These are phyloP conservation scores for Mesorhabditis sp. DNA, from an alignment of 2,888 invertebrate genomes.

Conservation along the genomic window DNA sequence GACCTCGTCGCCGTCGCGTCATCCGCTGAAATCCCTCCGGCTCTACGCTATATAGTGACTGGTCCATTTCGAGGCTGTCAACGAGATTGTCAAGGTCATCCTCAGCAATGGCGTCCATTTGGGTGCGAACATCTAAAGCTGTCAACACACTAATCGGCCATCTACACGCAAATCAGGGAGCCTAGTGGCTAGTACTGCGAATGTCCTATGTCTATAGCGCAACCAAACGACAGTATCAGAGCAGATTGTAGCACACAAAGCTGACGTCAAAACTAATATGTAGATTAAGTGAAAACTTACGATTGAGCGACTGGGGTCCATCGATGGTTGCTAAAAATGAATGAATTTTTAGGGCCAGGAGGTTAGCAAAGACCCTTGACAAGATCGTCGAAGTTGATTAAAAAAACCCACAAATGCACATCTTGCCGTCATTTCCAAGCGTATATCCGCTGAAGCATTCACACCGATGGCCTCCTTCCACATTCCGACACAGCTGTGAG, in stretches of 20 bases:
- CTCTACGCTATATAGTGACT: too few species aligned
- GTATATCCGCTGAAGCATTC: conserved; percentile 56
- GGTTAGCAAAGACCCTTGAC: neutral
- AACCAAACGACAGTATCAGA: neutral
- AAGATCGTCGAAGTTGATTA: neutral
- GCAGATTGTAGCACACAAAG: conserved; percentile 3
- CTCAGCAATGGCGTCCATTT: too few species aligned
- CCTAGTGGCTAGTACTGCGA: too few species aligned
- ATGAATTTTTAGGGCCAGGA: neutral
- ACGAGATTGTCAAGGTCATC: too few species aligned
- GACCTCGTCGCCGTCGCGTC: too few species aligned
- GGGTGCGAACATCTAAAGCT: too few species aligned
- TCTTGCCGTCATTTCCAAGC: conserved; percentile 53
- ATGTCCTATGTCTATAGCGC: too few species aligned
- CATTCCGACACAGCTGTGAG: conserved; percentile 71
- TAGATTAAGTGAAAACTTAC: conserved; percentile 17
- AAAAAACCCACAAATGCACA: conserved; percentile 50
- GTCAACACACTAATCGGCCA: too few species aligned
- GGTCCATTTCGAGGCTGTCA: too few species aligned
- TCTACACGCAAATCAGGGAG: too few species aligned
- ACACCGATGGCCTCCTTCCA: conserved; percentile 78
- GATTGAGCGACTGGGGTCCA: conserved; percentile 4
- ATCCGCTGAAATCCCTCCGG: too few species aligned
- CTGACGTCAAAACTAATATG: too few species aligned
- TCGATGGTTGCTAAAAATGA: conserved; percentile 48